These are phyloP conservation scores for Drosophila auraria DNA, from an alignment of 1,140 invertebrate genomes.

Conservation along the genomic window DNA sequence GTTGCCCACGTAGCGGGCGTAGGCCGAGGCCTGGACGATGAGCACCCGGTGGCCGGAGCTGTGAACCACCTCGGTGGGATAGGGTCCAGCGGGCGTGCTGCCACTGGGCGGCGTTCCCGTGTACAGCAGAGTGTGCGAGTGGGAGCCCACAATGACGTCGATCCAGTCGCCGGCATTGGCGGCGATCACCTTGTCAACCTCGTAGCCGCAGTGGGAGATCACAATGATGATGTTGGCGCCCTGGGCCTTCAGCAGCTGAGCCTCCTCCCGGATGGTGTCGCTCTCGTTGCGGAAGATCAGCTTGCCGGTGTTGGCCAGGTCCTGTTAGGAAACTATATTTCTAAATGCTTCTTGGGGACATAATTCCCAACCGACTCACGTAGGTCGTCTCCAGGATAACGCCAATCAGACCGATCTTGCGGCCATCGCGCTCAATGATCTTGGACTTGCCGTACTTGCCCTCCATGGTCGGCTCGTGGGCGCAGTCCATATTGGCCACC, in stretches of 20 bases:
- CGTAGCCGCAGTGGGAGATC: conserved; percentile 91
- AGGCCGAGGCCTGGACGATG: conserved; percentile 90
- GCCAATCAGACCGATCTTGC: conserved; percentile 93
- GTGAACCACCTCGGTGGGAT: conserved; percentile 89
- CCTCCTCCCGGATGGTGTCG: conserved; percentile 88
- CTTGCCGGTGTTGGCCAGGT: conserved; percentile 87
- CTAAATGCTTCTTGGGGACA: too few species aligned
- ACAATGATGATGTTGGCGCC: conserved; percentile 92
- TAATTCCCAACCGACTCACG: conserved; percentile 85
- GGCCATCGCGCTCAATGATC: conserved; percentile 87
- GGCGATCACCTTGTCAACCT: conserved; percentile 90
- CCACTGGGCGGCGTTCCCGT: conserved; percentile 86
- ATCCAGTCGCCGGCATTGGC: conserved; percentile 87
- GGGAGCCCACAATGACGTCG: conserved; percentile 94
- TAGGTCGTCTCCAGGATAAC: conserved; percentile 90
- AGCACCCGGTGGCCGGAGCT: conserved; percentile 87
- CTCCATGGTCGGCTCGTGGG: conserved; percentile 89
- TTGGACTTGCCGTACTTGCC: conserved; percentile 88
- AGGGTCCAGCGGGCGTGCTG: conserved; percentile 87
- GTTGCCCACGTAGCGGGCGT: conserved; percentile 91
- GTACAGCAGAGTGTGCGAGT: conserved; percentile 93
- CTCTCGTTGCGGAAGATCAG: conserved; percentile 90
- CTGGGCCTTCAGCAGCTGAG: conserved; percentile 87
- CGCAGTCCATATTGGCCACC: conserved; percentile 91
- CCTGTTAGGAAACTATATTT: conserved; percentile 75